phyloP scores from a whole-genome alignment of 2,888 invertebrate genomes.

The Mactromeris polynyma region DNA sequence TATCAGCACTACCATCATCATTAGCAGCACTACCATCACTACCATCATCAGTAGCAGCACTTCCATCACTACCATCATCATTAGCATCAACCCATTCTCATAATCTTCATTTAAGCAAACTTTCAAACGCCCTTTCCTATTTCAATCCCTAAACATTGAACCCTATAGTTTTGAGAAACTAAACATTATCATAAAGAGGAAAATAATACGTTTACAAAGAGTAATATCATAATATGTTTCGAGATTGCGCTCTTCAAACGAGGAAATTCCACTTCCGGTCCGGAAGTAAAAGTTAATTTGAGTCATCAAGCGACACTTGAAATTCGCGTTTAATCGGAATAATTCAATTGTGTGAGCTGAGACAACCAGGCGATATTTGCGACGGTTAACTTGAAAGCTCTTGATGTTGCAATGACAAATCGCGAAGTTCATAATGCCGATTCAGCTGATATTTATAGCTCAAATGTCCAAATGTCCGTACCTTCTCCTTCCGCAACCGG shows the following conservation, averaged over 20 bases:
- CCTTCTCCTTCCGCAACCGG: no score
- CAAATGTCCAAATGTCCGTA: no score
- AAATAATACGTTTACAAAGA: neutral
- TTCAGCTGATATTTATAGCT: no score
- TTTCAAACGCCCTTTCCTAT: neutral
- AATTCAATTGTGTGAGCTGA: neutral
- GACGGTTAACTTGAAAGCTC: no score
- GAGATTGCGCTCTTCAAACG: neutral
- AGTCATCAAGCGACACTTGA: neutral
- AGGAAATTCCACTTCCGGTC: constrained; percentile 14
- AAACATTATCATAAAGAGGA: neutral
- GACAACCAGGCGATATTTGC: no score
- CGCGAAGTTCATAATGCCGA: no score
- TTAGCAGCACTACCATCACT: no score
- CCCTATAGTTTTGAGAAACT: neutral
- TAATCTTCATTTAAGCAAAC: no score
- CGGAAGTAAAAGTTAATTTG: constrained; percentile 14
- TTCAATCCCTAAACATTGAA: neutral
- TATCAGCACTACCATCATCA: no score
- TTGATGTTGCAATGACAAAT: no score
- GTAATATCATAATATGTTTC: neutral
- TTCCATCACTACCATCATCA: constrained; percentile 54
- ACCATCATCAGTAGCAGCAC: no score
- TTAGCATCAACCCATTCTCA: constrained; percentile 23
- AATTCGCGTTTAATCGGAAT: neutral